Conservation (phyloP, 2,113 vertebrate species). For the Panthera uncia region DNA sequence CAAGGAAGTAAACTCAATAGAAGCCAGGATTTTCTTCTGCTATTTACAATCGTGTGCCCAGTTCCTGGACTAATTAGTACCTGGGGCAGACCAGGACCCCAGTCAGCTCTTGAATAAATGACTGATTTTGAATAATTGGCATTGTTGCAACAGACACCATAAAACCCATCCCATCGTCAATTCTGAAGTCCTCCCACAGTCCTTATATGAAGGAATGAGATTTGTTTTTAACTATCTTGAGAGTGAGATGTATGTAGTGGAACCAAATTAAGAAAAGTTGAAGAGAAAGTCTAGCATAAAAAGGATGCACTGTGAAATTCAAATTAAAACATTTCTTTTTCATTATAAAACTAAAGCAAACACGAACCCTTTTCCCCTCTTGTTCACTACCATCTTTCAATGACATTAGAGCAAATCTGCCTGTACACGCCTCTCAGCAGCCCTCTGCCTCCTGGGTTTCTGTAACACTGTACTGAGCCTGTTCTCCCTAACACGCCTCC, state of each 20-base stretch:
- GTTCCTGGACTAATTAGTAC: too few relatives aligned
- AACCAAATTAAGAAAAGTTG: neutral
- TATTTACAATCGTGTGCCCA: neutral
- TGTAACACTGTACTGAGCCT: neutral
- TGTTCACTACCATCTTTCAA: neutral
- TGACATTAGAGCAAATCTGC: neutral
- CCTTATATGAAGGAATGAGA: neutral
- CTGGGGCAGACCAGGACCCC: fast-evolving
- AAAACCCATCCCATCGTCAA: neutral
- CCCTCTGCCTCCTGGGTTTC: neutral
- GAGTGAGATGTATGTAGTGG: neutral
- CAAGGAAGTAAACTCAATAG: neutral
- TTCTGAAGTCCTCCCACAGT: neutral
- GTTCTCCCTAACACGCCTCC: neutral
- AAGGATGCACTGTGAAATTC: neutral
- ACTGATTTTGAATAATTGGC: neutral
- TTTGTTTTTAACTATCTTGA: neutral
- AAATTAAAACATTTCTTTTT: neutral
- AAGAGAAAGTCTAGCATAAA: neutral
- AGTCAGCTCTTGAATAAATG: neutral
- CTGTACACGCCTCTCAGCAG: fast-evolving
- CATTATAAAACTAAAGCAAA: neutral
- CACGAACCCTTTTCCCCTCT: neutral
- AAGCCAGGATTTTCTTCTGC: neutral
- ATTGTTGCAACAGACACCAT: neutral